Conservation (phyloP, 2,113 vertebrate species). For the Lasiurus borealis region DNA sequence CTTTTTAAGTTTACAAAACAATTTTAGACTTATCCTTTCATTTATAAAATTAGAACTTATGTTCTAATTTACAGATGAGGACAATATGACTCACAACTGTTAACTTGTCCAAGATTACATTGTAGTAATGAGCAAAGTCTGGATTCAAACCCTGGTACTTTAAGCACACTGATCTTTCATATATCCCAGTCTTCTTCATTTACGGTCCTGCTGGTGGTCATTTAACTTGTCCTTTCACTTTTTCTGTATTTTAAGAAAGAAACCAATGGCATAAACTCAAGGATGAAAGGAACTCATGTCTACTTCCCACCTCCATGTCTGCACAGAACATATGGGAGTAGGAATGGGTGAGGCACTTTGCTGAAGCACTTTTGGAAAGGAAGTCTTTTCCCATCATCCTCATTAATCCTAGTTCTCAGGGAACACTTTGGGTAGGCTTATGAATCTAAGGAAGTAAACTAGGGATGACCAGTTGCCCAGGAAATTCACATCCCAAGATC, state of each 20-base stretch:
- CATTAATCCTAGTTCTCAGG: slow-evolving; percentile 54
- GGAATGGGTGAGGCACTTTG: slow-evolving; percentile 38
- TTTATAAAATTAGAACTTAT: slow-evolving; percentile 57
- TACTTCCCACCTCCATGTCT: slow-evolving; percentile 38
- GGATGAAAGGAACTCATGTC: not conserved
- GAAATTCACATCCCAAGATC: slow-evolving; percentile 70
- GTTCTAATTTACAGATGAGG: slow-evolving; percentile 54
- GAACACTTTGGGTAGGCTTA: slow-evolving; percentile 71
- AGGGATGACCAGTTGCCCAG: slow-evolving; percentile 67
- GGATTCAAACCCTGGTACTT: not conserved
- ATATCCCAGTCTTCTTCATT: not conserved
- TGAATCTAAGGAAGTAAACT: slow-evolving; percentile 66
- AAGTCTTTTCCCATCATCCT: slow-evolving; percentile 56
- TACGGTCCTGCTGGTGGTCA: not conserved
- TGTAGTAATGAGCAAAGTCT: slow-evolving; percentile 33
- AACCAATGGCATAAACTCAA: slow-evolving; percentile 1
- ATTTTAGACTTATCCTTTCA: slow-evolving; percentile 45
- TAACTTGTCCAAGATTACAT: not conserved
- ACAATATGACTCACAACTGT: slow-evolving; percentile 52
- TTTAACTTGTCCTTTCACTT: slow-evolving; percentile 21
- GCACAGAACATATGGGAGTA: not conserved
- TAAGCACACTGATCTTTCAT: slow-evolving; percentile 2
- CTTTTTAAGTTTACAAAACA: slow-evolving; percentile 45
- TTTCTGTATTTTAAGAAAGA: not conserved
- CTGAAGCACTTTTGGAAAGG: slow-evolving; percentile 31